Evolutionary conservation across 2,888 invertebrate species (phyloP), one percentile per base, ranked within the genome.

Genomic region (Platycheirus rosarum): DNA sequence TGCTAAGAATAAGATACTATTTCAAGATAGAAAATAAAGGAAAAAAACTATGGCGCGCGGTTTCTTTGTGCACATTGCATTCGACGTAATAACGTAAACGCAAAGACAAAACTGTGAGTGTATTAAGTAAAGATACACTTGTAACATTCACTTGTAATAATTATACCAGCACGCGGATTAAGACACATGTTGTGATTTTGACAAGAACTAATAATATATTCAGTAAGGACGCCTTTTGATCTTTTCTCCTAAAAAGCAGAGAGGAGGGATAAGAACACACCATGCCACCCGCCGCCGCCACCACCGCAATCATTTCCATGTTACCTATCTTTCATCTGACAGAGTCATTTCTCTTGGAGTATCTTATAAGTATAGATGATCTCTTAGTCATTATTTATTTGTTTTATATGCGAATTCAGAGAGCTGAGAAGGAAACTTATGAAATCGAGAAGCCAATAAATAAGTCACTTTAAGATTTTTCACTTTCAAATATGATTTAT

Each of bases 171-270:
- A 68, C 37, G n/a, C n/a, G 85, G 85, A 85, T 85, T 85, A 84
- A 85, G 87, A 87, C 87, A 88, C 88, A 88, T 88, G 89, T 89
- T 88, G 88, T 85, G 87, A 86, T 86, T 87, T 87, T 89, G 90
- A 90, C 90, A 90, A 88, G 88, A 90, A 90, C 88, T 89, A 90
- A 90, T 89, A 90, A 90, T 90, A 86, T 87, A 88, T 88, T 88
- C 87, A 87, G 87, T 88, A 87, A 88, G 89, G 88, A 88, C 87
- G 87, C 86, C 89, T 87, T 88, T 88, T 89, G 89, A 88, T 88
- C 79, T 75, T 85, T 84, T 74, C 37, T 53, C 29, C 29, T 66
- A 63, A 18, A 51, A 26, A 37, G 8, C 1, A 7, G 29, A 32
- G 8, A 23, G 23, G 23, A n/a, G 11, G 55, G 23, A 57, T 11